Percentiles rank a stretch among this genome's conserved stretches.
Evolutionary conservation across 2,888 invertebrate genomes (phyloP).

Genomic region (Urechis unicinctus): DNA sequence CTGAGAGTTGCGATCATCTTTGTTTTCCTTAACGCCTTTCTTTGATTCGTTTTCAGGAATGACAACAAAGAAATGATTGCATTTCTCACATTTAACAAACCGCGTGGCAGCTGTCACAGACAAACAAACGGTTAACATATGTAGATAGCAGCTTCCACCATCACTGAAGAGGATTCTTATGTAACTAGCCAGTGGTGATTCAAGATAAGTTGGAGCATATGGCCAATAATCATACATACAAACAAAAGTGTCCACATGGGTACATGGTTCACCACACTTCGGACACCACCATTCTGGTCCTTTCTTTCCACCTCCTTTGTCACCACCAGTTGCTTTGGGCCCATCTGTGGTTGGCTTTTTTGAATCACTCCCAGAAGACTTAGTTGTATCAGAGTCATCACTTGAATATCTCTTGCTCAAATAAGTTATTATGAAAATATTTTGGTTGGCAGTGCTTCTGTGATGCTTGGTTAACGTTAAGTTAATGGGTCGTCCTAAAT

Average conservation of each 20-base stretch:
- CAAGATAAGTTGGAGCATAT: conserved; percentile 2
- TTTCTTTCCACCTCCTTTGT: conserved; percentile 41
- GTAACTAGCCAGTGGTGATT: too few species aligned
- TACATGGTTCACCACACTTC: conserved; percentile 94
- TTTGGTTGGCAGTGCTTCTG: too few species aligned
- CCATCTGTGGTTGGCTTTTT: too few species aligned
- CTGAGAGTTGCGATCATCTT: conserved; percentile 23
- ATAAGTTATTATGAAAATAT: too few species aligned
- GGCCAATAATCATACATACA: conserved; percentile 57
- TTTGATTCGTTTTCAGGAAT: conserved; percentile 88
- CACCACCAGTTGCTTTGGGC: conserved; percentile 40
- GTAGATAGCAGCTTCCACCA: neutral
- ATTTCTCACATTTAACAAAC: conserved; percentile 96
- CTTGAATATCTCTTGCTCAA: too few species aligned
- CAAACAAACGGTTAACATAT: conserved; percentile 8
- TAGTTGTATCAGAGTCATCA: too few species aligned
- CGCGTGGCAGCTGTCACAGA: conserved; percentile 68
- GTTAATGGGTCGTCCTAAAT: too few species aligned
- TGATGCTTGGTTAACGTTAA: too few species aligned
- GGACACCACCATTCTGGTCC: conserved; percentile 62
- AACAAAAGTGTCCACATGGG: conserved; percentile 93
- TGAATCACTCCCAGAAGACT: too few species aligned
- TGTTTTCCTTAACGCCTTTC: conserved; percentile 66
- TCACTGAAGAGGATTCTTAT: too few species aligned
- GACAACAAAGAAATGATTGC: conserved; percentile 95